Conservation (phyloP, 37 sponge, comb jelly and placozoan species). For the Eunapius fragilis region DNA sequence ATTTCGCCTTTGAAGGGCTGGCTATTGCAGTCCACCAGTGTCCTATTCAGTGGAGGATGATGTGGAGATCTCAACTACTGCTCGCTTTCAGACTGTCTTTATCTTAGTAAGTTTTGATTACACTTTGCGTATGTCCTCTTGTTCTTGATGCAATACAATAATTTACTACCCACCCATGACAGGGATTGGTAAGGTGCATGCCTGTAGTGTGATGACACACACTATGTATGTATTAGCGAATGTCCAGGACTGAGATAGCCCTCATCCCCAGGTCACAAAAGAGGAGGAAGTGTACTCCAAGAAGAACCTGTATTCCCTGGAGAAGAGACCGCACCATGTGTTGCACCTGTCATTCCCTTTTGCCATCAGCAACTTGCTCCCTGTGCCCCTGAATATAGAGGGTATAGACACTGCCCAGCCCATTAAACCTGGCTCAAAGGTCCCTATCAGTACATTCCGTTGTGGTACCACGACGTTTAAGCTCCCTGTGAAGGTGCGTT, state of each 20-base stretch:
- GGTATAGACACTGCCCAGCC: background rate
- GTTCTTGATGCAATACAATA: no score
- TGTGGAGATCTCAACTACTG: background rate
- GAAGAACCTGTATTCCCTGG: background rate
- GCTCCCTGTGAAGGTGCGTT: background rate
- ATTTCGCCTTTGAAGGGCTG: background rate
- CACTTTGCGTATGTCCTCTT: background rate
- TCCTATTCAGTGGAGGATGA: background rate
- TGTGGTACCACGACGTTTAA: background rate
- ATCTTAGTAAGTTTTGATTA: background rate
- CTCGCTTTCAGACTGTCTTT: background rate
- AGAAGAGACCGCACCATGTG: conserved; percentile 37
- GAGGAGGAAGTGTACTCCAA: conserved; percentile 13
- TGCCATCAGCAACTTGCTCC: conserved; percentile 66
- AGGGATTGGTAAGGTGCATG: no score
- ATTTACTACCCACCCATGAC: no score
- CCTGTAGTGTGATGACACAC: no score
- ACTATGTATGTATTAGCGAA: background rate
- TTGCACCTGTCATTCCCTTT: conserved; percentile 56
- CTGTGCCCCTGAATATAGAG: background rate
- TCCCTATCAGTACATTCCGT: background rate
- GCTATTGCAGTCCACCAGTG: background rate
- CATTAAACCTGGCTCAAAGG: conserved; percentile 4
- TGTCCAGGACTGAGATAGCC: background rate
- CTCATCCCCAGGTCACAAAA: background rate